Base-by-base conservation (phyloP, 2,797 vertebrate genomes). In the Nyctibius grandis region DNA sequence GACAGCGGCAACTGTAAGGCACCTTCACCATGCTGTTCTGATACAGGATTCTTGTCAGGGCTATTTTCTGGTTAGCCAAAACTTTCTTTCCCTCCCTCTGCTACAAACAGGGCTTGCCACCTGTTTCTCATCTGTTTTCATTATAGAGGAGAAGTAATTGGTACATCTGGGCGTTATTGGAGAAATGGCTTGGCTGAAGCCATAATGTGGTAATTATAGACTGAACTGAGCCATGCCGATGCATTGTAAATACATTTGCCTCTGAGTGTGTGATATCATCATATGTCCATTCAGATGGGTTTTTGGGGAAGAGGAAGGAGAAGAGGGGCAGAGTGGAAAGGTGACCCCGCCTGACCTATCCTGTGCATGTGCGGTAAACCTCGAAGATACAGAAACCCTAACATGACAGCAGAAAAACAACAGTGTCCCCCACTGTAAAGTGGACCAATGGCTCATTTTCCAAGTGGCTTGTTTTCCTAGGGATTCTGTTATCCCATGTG, bases 51-150 rank as follows among this genome's bases (percentile, higher is more conserved):
- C 50, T 85, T 56, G 45, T 28, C 38, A 53, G 34, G 50, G 61
- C n/a, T 57, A 12, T 89, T 91, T 94, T 90, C 80, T 69, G 59
- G 73, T 92, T 94, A 92, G 61, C 42, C 34, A 93, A 51, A 42
- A 18, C 12, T 78, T 96, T 65, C 47, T 85, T 91, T 69, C 31
- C 69, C 68, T 96, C 82, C 44, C 34, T 89, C 64, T 92, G 44
- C 77, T 93, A 28, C 64, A 68, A 88, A 83, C 50, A 89, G 51
- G 51, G 15, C 76, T 79, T 33, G 68, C 85, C 88, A 94, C 92
- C 95, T 97, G 97, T 93, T 95, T 57, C 42, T 85, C 93, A 93
- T 96, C 91, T 96, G 26, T 91, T 96, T 95, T 92, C 90, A 70
- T 93, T 92, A 73, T 19, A 85, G 88, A 88, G 74, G 72, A 96